phyloP scores from a whole-genome alignment of 1,140 invertebrate species.

The Trachymyrmex cornetzi region DNA sequence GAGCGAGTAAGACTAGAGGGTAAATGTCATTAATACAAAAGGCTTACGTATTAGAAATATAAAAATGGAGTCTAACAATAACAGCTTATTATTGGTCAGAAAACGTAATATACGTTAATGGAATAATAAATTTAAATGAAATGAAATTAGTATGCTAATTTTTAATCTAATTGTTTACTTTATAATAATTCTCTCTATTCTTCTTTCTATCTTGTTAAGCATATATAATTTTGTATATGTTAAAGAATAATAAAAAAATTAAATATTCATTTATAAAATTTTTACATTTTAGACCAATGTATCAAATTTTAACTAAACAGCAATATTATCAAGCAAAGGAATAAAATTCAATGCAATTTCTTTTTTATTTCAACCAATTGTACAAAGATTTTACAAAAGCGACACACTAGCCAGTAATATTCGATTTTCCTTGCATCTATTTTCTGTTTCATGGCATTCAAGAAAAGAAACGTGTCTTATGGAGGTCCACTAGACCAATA shows the following conservation, averaged over 20 bases:
- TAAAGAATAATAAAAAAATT: not conserved
- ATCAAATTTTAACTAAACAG: constrained; percentile 12
- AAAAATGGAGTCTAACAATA: not conserved
- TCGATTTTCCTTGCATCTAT: constrained; percentile 33
- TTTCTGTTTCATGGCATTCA: constrained; percentile 37
- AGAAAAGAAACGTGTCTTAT: constrained; percentile 37
- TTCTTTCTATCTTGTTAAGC: not conserved
- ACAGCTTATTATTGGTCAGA: not conserved
- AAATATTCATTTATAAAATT: not conserved
- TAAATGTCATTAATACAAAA: constrained; percentile 27
- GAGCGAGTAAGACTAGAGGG: not conserved
- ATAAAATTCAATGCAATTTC: constrained; percentile 21
- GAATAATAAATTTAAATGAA: constrained; percentile 31
- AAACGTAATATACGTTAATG: constrained; percentile 28
- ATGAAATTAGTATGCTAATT: constrained; percentile 20
- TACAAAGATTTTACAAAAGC: not conserved
- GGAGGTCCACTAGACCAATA: constrained; percentile 34
- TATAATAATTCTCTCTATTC: not conserved
- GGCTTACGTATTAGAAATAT: not conserved
- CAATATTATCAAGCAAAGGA: not conserved
- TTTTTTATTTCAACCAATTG: not conserved
- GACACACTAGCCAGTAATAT: not conserved
- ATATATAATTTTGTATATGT: not conserved
- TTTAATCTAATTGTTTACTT: not conserved
- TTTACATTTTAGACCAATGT: not conserved